Conservation (phyloP, 2,797 vertebrate species). For the Parauchenoglanis ngamensis region DNA sequence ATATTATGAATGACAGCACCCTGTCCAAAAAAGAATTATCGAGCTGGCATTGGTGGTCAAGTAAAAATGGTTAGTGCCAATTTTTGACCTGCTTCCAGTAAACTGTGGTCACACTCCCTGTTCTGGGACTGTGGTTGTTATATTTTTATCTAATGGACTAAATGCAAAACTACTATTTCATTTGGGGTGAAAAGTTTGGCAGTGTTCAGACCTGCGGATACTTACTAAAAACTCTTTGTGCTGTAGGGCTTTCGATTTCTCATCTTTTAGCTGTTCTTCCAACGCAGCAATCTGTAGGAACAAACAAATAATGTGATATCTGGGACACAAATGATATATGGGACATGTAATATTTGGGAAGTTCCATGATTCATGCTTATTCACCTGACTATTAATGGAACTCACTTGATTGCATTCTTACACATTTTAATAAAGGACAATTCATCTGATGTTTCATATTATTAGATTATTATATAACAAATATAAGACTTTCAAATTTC, state of each 20-base stretch:
- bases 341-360: too few species aligned
- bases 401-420: too few species aligned
- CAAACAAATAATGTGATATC: background rate
- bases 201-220: background rate
- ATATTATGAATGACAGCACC: slow-evolving; percentile 41
- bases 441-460: too few species aligned
- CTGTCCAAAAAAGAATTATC: background rate
- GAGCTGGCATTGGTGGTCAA: background rate
- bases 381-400: too few species aligned
- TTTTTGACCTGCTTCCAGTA: slow-evolving; percentile 24
- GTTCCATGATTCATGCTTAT: too few species aligned
- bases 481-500: background rate
- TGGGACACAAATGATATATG: background rate
- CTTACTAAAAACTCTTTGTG: slow-evolving; percentile 56
- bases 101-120: slow-evolving; percentile 40
- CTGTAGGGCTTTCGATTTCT: slow-evolving; percentile 40
- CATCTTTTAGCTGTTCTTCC: slow-evolving; percentile 48
- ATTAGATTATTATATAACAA: too few species aligned
- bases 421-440: too few species aligned
- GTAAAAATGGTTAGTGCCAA: slow-evolving; percentile 17
- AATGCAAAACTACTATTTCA: slow-evolving; percentile 11
- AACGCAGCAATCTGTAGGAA: slow-evolving; percentile 47
- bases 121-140: slow-evolving; percentile 33
- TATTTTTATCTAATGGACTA: slow-evolving; percentile 32
- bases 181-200: background rate